Base-by-base conservation (phyloP, 2,113 vertebrate species). In the Hypomesus transpacificus region DNA sequence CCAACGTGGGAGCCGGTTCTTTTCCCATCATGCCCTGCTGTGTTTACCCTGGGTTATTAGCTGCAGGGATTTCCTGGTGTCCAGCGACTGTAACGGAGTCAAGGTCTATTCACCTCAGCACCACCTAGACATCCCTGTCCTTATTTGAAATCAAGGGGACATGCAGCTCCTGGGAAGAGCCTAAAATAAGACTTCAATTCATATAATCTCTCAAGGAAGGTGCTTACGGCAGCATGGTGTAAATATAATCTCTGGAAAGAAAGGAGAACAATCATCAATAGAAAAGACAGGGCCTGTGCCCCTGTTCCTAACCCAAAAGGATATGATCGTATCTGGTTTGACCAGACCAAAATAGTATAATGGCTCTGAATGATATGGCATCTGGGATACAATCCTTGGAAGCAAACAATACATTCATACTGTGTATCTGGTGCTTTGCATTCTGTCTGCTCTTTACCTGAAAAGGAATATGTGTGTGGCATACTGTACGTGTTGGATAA, bases 171-270 rank as follows among this genome's bases (percentile, higher is more conserved):
- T 81, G 81, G 85, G 73, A 82, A 87, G 72, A 79, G 75, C 82
- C 78, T 70, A 85, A 85, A 86, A 89, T 81, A 87, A 87, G 82
- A 80, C 79, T 78, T 84, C 88, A 86, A 89, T 91, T 89, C 83
- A 87, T 87, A 85, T 88, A 86, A 89, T 89, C 88, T 91, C 79
- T 81, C 85, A 85, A 82, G 68, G 77, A 89, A 89, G 86, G 82
- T 85, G 85, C 82, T 90, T 88, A 87, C 76, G 14, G 80, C 77
- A 84, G 85, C 86, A 84, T 69, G 80, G 74, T 87, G 83, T 81
- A 85, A 81, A 84, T 84, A 83, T 89, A 90, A 91, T 87, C 86
- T 87, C 69, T 56, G 65, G 58, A 68, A 78, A 73, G 78, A 69
- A 22, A 54, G 65, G 74, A 5, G 31, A 34, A 34, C 59, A 7